Percentiles rank a stretch among this genome's conserved stretches.
phyloP scores from a whole-genome alignment of 2,113 vertebrate genomes.

The Xerus inauris region DNA sequence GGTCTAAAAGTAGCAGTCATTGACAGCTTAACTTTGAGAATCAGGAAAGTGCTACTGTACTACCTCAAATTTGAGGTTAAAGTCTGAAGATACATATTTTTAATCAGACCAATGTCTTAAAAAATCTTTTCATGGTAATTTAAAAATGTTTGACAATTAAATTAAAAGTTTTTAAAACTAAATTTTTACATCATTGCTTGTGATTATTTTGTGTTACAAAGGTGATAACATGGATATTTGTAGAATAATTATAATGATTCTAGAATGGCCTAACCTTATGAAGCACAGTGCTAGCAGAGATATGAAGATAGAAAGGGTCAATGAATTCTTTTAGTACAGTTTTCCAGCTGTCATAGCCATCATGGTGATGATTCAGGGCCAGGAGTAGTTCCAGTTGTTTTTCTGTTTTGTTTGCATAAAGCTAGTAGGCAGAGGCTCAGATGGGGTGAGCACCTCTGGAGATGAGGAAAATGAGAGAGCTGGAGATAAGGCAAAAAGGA shows the following conservation, averaged over 20 bases:
- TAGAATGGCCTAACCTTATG: background rate
- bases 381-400: background rate
- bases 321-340: background rate
- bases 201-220: background rate
- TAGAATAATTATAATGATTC: background rate
- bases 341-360: background rate
- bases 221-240: background rate
- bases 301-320: background rate
- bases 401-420: background rate
- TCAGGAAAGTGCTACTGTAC: slow-evolving; percentile 64
- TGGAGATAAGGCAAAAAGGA: background rate
- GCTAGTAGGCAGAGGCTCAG: background rate
- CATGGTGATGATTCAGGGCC: no score
- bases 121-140: background rate
- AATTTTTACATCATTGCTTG: background rate
- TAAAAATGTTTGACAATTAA: background rate
- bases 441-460: background rate
- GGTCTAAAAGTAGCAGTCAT: slow-evolving; percentile 73
- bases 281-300: no score
- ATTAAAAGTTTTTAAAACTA: background rate
- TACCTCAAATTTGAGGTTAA: slow-evolving; percentile 74
- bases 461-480: background rate
- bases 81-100: background rate
- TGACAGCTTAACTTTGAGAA: slow-evolving; percentile 73
- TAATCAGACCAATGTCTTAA: background rate